Percentiles rank a stretch among this genome's conserved stretches.
phyloP scores from a whole-genome alignment of 2,888 invertebrate genomes.

The Ennomos erosarius region DNA sequence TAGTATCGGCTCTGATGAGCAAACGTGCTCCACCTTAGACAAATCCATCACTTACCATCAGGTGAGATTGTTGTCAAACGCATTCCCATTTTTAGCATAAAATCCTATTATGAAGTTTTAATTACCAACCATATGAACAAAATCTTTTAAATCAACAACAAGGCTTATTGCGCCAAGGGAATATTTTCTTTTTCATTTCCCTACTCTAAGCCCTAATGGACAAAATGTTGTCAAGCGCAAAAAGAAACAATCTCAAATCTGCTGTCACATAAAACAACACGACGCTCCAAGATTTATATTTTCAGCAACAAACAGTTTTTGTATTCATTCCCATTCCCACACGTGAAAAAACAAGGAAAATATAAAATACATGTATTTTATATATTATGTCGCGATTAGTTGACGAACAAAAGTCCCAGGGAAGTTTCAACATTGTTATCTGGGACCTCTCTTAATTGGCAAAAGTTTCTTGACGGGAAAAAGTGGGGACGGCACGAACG shows the following conservation, averaged over 20 bases:
- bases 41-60: too few relatives aligned
- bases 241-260: conserved; percentile 30
- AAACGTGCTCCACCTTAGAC: too few relatives aligned
- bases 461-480: conserved; percentile 60
- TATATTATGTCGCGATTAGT: conserved; percentile 58
- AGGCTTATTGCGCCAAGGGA: not conserved
- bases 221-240: conserved; percentile 17
- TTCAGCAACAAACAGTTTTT: conserved; percentile 41
- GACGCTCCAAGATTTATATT: conserved; percentile 31
- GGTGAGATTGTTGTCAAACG: too few relatives aligned
- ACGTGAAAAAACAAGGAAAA: conserved; percentile 43
- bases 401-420: conserved; percentile 57
- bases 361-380: conserved; percentile 45
- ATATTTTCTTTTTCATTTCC: not conserved
- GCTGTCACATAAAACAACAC: conserved; percentile 31
- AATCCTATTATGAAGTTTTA: too few relatives aligned
- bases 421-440: conserved; percentile 61
- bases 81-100: too few relatives aligned
- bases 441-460: conserved; percentile 59
- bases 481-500: conserved; percentile 52
- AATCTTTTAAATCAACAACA: too few relatives aligned
- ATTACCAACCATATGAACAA: too few relatives aligned
- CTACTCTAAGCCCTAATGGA: conserved; percentile 11
- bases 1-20: too few relatives aligned
- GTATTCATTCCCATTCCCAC: conserved; percentile 42